Base-by-base conservation (phyloP, 2,797 vertebrate species). In the Hippocampus kuda region DNA sequence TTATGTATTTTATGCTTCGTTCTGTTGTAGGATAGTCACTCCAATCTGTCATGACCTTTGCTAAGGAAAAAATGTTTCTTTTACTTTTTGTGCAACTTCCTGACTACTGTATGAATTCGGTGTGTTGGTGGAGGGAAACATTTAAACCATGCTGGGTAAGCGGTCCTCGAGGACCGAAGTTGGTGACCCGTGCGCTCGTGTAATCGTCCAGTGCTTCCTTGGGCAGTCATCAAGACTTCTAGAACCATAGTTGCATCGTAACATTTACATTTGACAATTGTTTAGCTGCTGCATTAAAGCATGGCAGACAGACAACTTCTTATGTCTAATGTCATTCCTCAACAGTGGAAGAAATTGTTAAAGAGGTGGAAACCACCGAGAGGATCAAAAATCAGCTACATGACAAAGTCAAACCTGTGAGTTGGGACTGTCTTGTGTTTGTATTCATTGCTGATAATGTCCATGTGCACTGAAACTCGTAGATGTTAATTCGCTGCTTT, bases 351-450 rank as follows among this genome's bases (percentile, higher is more conserved):
- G 94, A 95, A 76, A 91, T 98, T 64, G 94, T 93, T 60, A 92
- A 90, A 88, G 94, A 97, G 80, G 81, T 99, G 76, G 94, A 95
- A 83, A 88, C 78, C 70, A 93, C 90, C 2, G 97, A 98, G 91
- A 95, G 93, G 88, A 87, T 87, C 9, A 92, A 88, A 68, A 84
- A 79, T 77, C 91, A 90, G 60, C 88, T 98, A 8, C 90, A 92
- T 51, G 86, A 77, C 15, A 92, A 90, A 86, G 44, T 79, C 0
- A 84, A 81, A 87, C 90, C 83, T 30, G 95, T 98, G 83, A 20
- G 94, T 91, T 77, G 6, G 63, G 1, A 66, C 7, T 12, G n/a
- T 22, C 12, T 38, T 30, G 12, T 20, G n/a, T 3, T 22, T 66
- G 9, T 34, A 57, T 34, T 41, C 4, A 65, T 3, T 54, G 48